phyloP scores from a whole-genome alignment of 2,797 vertebrate species.

The Simalia tracyae region DNA sequence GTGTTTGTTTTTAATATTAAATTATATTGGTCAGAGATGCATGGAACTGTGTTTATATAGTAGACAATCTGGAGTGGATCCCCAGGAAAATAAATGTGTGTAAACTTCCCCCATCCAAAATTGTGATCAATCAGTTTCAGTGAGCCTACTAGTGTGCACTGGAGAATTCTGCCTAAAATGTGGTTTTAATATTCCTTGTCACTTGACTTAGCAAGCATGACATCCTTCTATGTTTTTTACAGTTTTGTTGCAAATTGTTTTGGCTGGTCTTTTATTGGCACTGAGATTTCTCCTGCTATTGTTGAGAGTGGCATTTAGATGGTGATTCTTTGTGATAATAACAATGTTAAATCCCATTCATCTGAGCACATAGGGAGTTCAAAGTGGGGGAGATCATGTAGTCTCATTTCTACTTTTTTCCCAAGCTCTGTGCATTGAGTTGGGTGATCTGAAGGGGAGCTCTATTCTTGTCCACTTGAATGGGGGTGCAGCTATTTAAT shows the following conservation, averaged over 20 bases:
- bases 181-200: neutral
- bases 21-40: neutral
- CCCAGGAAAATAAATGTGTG: neutral
- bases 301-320: neutral
- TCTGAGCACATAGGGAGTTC: neutral
- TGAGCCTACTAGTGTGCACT: neutral
- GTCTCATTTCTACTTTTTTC: neutral
- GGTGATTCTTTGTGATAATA: neutral
- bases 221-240: neutral
- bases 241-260: neutral
- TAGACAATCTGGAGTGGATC: neutral
- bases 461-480: neutral
- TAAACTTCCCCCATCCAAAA: neutral
- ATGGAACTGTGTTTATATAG: neutral
- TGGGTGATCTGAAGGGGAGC: neutral
- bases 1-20: neutral
- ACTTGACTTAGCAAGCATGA: neutral
- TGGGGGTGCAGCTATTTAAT: neutral
- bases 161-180: neutral
- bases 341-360: neutral
- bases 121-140: neutral
- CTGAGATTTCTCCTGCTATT: neutral
- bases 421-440: neutral
- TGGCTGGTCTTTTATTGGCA: neutral
- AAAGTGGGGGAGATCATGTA: neutral